Base-by-base conservation (phyloP, 2,797 vertebrate species). In the Spondyliosoma cantharus region DNA sequence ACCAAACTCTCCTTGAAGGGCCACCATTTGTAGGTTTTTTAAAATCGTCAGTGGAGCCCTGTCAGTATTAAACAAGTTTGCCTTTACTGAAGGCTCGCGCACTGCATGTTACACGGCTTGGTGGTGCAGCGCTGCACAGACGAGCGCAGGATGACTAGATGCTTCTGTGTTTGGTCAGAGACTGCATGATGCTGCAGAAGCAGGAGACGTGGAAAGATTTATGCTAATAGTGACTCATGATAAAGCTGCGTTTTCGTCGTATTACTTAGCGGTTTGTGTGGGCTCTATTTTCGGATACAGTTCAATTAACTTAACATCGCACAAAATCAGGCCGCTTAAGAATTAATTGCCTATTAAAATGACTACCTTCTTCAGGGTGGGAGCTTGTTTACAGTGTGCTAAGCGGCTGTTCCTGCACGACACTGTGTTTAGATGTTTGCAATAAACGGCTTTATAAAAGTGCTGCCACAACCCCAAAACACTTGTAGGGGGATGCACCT, bases 331-430 rank as follows among this genome's bases (percentile, higher is more conserved):
- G 86, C 88, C 62, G 80, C 91, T 93, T 90, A 90, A 89, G 78
- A 93, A 93, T 91, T 89, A 93, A 94, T 93, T 92, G 91, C 86
- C 71, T 89, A 87, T 93, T 92, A 93, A 92, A 88, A 90, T 86
- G 86, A 84, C 89, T 87, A 69, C 83, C 85, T 86, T 89, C 91
- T 90, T 90, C 84, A 86, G 82, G 88, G 87, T 83, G 89, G 87
- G 83, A 87, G 81, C 80, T 84, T 91, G 91, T 93, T 93, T 92
- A 87, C 88, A 88, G 87, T 89, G 89, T 52, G 72, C 80, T 85
- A 86, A 90, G 83, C 87, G 80, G 78, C 75, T 72, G 80, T 66
- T 90, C 87, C 87, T 84, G 75, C 79, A 82, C 86, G 83, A 88
- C 81, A 58, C 67, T 43, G 74, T 78, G 85, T 80, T 90, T 78